Base-by-base conservation (phyloP, 2,113 vertebrate genomes). In the Oryzias woworae region DNA sequence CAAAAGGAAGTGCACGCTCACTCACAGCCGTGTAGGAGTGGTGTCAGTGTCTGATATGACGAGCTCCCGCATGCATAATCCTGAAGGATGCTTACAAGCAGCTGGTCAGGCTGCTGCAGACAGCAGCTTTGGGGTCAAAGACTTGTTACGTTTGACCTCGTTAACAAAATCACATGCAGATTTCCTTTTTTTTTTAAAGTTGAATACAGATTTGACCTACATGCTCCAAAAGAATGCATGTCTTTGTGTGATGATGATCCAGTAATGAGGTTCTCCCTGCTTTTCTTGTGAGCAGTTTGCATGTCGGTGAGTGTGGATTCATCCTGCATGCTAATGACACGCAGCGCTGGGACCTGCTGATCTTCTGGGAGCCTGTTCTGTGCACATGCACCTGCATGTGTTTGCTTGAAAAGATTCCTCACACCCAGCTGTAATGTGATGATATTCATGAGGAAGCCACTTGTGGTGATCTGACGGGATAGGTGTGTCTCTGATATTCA, bases 41-140 rank as follows among this genome's bases (percentile, higher is more conserved):
- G 28, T 61, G 61, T 43, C 44, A 44, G 62, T 77, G 73, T 78
- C 73, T 66, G 58, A 65, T 81, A 74, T 49, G 63, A 73, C 78
- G 61, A 54, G 75, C 48, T 66, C 49, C 50, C 65, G 50, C 80
- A 87, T 92, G 42, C 73, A 92, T 92, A 88, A 91, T 91, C 91
- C 71, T 62, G 42, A 62, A 78, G 68, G 69, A 78, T 71, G 77
- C 62, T 71, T 46, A 63, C 67, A n/a, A 58, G 76, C 61, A 78
- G 66, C 56, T 55, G 58, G 73, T 20, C 53, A 14, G 16, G 18
- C 69, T 48, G 48, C 42, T 57, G 53, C 66, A 69, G 57, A 69
- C 69, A 59, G 84, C 80, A 66, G 63, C 71, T 81, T 84, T 75
- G 60, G 71, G n/a, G 47, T 48, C 20, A 48, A 48, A 48, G 18